Evolutionary conservation across 1,140 invertebrate species (phyloP), one percentile per base, ranked within the genome.

Genomic region (Dendroctonus valens): DNA sequence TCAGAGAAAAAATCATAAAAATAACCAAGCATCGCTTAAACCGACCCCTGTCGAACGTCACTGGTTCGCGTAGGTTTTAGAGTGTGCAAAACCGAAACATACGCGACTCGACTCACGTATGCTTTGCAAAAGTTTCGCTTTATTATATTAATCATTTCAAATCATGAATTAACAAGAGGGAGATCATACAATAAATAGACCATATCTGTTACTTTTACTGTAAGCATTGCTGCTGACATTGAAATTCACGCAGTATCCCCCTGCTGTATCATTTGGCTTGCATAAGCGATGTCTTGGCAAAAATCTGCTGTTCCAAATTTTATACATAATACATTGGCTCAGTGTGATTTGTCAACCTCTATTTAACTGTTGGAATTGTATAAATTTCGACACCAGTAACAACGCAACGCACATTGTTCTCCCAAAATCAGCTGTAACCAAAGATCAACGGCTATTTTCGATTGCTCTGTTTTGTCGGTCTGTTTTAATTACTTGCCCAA

Each of bases 71-170:
- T 58, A 46, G 55, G 55, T 42, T 58, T 15, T 46, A 58, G 41
- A 14, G 49, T 51, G 14, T 15, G 12, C 55, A 40, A 58, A 58
- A 44, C 41, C 49, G 14, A 51, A 51, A 57, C 11, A 41, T 58
- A 58, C 55, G 55, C 55, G 55, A 58, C 55, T 58, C 7, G n/a
- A 42, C 55, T 58, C 55, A 58, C 55, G 55, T 58, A 58, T 58
- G 55, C 55, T 58, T 58, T 44, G 55, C 41, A 58, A 58, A 58
- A 44, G 12, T 55, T 58, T 58, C 39, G 41, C 55, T 58, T 58
- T 12, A 42, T 42, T 58, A 15, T 46, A 12, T 42, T 58, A 58
- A 42, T 58, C n/a, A 14, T 42, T 39, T 41, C 9, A 26, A 42
- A 58, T 58, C 41, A 58, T 58, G 55, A 58, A 58, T 58, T 42